phyloP scores from a whole-genome alignment of 1,140 invertebrate species.

The Hyphantria cunea region DNA sequence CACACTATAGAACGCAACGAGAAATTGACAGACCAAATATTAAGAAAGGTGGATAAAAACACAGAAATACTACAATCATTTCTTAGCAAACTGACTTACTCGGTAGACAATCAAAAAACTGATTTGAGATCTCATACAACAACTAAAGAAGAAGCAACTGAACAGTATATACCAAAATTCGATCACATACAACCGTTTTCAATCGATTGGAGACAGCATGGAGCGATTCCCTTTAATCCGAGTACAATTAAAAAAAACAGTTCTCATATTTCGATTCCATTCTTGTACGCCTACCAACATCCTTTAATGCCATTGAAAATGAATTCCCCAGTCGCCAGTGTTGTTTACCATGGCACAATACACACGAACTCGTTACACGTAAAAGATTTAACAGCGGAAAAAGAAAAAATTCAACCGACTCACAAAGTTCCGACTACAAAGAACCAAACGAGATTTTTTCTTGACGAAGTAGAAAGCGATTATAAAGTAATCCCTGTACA shows the following conservation, averaged over 20 bases:
- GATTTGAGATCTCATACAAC: neutral
- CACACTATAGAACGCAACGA: conserved; percentile 44
- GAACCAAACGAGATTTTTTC: conserved; percentile 44
- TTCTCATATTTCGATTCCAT: conserved; percentile 37
- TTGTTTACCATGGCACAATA: conserved; percentile 53
- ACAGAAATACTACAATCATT: conserved; percentile 50
- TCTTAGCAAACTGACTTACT: conserved; percentile 43
- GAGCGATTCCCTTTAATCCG: neutral
- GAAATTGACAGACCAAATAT: conserved; percentile 48
- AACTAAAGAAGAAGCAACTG: no score
- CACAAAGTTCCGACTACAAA: neutral
- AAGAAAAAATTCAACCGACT: conserved; percentile 11
- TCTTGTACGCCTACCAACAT: conserved; percentile 46
- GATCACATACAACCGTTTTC: neutral
- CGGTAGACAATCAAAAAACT: neutral
- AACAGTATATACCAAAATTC: no score
- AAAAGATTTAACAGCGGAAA: conserved; percentile 9
- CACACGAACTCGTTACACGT: conserved; percentile 29
- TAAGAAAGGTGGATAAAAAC: conserved; percentile 54
- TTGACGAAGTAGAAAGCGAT: conserved; percentile 46
- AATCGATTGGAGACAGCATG: neutral
- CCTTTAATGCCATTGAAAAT: conserved; percentile 28
- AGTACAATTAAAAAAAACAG: conserved; percentile 27
- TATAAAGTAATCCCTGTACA: conserved; percentile 29
- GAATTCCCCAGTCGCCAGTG: conserved; percentile 36